Conservation (phyloP, 2,797 vertebrate species). For the Acanthurus tractus region DNA sequence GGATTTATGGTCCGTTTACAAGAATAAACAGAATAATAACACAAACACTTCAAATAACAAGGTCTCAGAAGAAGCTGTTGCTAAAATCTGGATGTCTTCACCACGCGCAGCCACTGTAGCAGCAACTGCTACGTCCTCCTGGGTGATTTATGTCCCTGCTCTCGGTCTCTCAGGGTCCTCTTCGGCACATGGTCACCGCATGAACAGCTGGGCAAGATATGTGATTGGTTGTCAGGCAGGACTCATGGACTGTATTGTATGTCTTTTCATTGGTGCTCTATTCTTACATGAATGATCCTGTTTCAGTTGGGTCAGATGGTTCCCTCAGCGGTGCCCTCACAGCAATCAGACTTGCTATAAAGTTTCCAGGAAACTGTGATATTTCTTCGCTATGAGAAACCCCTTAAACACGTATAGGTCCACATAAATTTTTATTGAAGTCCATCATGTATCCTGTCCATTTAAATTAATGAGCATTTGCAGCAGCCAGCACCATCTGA, state of each 20-base stretch:
- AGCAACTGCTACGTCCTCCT: slow-evolving; percentile 74
- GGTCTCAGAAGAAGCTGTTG: slow-evolving; percentile 62
- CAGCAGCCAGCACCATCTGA: slow-evolving; percentile 62
- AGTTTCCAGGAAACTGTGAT: slow-evolving; percentile 32
- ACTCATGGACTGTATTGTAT: slow-evolving; percentile 58
- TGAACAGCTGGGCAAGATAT: slow-evolving; percentile 80
- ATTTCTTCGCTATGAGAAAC: slow-evolving; percentile 13
- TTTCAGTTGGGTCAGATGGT: slow-evolving; percentile 66
- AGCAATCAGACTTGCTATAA: slow-evolving; percentile 17
- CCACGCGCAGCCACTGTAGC: slow-evolving; percentile 46
- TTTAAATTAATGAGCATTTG: slow-evolving; percentile 46
- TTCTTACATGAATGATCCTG: slow-evolving; percentile 72
- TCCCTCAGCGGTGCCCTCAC: slow-evolving; percentile 30
- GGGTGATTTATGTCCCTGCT: slow-evolving; percentile 75
- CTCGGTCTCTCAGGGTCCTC: slow-evolving; percentile 56
- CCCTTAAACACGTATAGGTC: not conserved
- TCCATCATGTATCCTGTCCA: slow-evolving; percentile 30
- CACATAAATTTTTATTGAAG: slow-evolving; percentile 28
- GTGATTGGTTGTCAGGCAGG: slow-evolving; percentile 72
- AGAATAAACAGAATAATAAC: slow-evolving; percentile 71
- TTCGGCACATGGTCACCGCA: slow-evolving; percentile 73
- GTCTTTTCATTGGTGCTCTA: slow-evolving; percentile 73
- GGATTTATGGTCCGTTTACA: too few relatives aligned
- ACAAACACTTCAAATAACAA: slow-evolving; percentile 62
- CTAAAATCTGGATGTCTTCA: slow-evolving; percentile 68